Conservation (phyloP, 2,888 invertebrate genomes). For the Drosophila mimica region DNA sequence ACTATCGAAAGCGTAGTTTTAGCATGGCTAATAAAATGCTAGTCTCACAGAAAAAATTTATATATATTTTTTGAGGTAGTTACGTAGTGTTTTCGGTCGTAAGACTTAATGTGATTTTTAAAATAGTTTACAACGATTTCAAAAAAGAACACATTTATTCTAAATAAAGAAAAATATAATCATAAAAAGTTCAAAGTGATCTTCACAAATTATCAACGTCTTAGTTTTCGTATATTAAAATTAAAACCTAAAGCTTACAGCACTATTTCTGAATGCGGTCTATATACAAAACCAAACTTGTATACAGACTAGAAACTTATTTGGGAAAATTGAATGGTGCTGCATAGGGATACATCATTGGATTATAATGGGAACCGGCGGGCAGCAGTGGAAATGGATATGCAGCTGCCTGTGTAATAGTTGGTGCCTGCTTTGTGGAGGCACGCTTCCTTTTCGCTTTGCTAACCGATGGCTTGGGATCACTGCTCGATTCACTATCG, state of each 20-base stretch:
- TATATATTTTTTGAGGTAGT: no score
- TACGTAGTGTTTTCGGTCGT: no score
- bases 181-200: background rate
- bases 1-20: no score
- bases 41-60: no score
- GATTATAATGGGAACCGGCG: conserved; percentile 59
- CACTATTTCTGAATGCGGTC: background rate
- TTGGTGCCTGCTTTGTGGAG: conserved; percentile 42
- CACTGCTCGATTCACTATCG: conserved; percentile 57
- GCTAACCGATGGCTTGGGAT: conserved; percentile 19
- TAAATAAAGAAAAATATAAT: background rate
- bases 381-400: conserved; percentile 67
- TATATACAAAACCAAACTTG: conserved; percentile 30
- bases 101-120: no score
- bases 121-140: no score
- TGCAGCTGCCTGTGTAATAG: conserved; percentile 37
- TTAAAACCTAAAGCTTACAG: conserved; percentile 1
- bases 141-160: background rate
- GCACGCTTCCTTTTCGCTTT: conserved; percentile 67
- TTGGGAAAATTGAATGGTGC: conserved; percentile 65
- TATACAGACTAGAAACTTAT: conserved; percentile 25
- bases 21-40: no score
- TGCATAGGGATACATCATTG: conserved; percentile 68
- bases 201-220: conserved; percentile 8
- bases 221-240: background rate